Base-by-base conservation (phyloP, 2,113 vertebrate genomes). In the Upupa epops region DNA sequence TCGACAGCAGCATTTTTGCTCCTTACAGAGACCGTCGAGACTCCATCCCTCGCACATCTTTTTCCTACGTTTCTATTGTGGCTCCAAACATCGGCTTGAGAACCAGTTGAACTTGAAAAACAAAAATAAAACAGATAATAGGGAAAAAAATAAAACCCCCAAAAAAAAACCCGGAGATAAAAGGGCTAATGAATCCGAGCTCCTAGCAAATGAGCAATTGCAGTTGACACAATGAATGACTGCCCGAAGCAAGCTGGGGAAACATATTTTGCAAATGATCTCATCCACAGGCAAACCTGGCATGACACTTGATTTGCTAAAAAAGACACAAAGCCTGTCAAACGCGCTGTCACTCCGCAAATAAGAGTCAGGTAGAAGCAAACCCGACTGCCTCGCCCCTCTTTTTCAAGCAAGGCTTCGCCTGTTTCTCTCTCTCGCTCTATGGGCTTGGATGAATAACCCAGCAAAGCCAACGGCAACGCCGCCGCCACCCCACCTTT, bases 261-360 rank as follows among this genome's bases (percentile, higher is more conserved):
- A 91, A 92, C 96, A 95, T 86, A 93, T 94, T 97, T 95, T 94
- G 93, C 96, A 95, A 93, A 96, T 97, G 96, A 97, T 92, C 95
- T 97, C 97, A 97, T 92, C 71, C 81, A 95, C 92, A 92, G 95
- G 93, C 94, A 95, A 95, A 96, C 94, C 93, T 83, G 87, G 93
- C 76, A 94, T 96, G 88, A 96, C 94, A 86, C 76, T 95, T 93
- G 89, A 93, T 94, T 92, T 80, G 88, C 94, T 92, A 93, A 95
- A 96, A 95, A 95, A 95, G 88, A 96, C 95, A 93, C 79, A 90
- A 94, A 95, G 93, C 54, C 75, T 88, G 73, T 96, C 96, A 93
- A 94, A 96, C 93, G 84, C 65, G 76, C 89, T 78, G 94, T 94
- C 91, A 94, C 85, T 85, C 54, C 4, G 26, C 90, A 95, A 94